A percentile compares a stretch with the other conserved stretches of the same genome.
phyloP scores from a whole-genome alignment of 2,888 invertebrate species.

The Thecocarcelia acutangulata region DNA sequence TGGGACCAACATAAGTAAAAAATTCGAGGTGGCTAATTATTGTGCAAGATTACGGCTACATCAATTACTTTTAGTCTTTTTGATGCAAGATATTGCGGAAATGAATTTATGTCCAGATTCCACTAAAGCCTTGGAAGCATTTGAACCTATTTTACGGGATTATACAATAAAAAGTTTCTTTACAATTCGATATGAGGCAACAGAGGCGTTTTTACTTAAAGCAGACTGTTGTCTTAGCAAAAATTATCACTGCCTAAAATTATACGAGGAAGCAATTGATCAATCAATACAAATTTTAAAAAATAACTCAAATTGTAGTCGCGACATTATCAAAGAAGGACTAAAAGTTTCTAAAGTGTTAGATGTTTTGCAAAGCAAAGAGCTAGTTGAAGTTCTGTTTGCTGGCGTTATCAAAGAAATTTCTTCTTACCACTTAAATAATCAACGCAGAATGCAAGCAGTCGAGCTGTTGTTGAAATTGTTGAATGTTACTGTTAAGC shows the following conservation, averaged over 20 bases:
- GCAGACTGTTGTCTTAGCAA: slow-evolving; percentile 43
- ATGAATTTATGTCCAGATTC: slow-evolving; percentile 45
- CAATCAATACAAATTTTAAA: slow-evolving; percentile 69
- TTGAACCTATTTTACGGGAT: slow-evolving; percentile 72
- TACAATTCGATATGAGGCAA: slow-evolving; percentile 51
- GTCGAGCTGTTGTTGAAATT: slow-evolving; percentile 74
- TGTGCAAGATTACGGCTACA: slow-evolving; percentile 74
- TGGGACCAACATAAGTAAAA: slow-evolving; percentile 60
- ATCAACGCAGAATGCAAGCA: slow-evolving; percentile 72
- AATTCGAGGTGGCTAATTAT: slow-evolving; percentile 67
- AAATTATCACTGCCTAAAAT: slow-evolving; percentile 66
- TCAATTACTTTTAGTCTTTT: slow-evolving; percentile 73
- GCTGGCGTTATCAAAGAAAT: slow-evolving; percentile 72
- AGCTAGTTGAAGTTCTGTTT: slow-evolving; percentile 73
- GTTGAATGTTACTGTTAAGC: slow-evolving; percentile 72
- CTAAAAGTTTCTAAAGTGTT: slow-evolving; percentile 71
- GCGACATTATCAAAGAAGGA: slow-evolving; percentile 69
- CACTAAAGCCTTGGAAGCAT: neutral
- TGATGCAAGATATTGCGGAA: slow-evolving; percentile 71
- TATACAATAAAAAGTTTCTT: slow-evolving; percentile 68
- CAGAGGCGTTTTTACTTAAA: slow-evolving; percentile 10
- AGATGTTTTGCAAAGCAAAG: slow-evolving; percentile 74
- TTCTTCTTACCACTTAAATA: slow-evolving; percentile 70
- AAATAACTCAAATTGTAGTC: slow-evolving; percentile 48
- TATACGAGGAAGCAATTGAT: slow-evolving; percentile 68